Evolutionary conservation across 37 sponge, comb jelly and placozoan species (phyloP).

Genomic region (Mnemiopsis leidyi): DNA sequence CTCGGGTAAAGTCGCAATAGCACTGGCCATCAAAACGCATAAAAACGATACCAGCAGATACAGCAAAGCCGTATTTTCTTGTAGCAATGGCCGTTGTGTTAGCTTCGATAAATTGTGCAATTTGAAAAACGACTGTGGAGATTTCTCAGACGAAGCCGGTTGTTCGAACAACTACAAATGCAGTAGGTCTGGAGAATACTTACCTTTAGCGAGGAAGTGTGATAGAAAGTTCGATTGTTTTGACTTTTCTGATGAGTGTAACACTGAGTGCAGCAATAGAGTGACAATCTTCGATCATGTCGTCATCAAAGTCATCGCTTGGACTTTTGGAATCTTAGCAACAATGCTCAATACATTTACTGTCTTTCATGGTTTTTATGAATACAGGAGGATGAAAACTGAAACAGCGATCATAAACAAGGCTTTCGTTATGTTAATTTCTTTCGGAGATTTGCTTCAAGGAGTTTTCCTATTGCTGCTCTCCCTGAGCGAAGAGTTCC

Average conservation of each 20-base stretch:
- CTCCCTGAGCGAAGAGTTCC: background rate
- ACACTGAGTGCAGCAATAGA: background rate
- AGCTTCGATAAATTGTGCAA: background rate
- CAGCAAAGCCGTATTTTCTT: background rate
- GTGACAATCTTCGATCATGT: background rate
- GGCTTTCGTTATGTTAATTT: background rate
- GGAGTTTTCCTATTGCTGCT: background rate
- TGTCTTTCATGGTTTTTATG: background rate
- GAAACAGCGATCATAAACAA: background rate
- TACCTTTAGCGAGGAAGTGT: background rate
- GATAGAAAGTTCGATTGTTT: slow-evolving; percentile 16
- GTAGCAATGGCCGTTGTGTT: slow-evolving; percentile 19
- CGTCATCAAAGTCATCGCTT: background rate
- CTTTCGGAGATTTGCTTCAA: background rate
- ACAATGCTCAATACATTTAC: background rate
- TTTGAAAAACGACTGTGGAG: background rate
- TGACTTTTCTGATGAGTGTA: slow-evolving; percentile 24
- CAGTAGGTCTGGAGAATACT: background rate
- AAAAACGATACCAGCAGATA: background rate
- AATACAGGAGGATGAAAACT: background rate
- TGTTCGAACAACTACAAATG: slow-evolving; percentile 26
- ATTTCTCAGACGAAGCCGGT: background rate
- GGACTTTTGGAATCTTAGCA: background rate
- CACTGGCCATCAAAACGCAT: too few species aligned
- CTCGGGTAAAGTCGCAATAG: too few species aligned